Evolutionary conservation across 2,113 vertebrate species (phyloP).

Genomic region (Lipotes vexillifer): DNA sequence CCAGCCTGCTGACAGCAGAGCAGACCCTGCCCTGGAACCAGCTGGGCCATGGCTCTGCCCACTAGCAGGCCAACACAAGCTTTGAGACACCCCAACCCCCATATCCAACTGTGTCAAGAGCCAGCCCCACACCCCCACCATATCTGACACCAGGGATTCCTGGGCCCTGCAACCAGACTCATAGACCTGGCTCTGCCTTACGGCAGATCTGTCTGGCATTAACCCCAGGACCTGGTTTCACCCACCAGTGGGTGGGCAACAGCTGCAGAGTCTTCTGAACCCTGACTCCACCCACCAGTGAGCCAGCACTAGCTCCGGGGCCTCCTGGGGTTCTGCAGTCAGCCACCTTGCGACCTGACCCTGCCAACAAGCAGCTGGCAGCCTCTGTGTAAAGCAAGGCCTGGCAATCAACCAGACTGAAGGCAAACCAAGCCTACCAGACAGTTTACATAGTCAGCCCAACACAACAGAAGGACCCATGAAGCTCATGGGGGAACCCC

Average conservation of each 20-base stretch:
- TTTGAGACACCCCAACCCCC: neutral
- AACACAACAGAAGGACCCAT: neutral
- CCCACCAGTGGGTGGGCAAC: neutral
- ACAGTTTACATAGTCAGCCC: neutral
- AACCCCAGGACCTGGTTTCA: neutral
- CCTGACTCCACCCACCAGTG: neutral
- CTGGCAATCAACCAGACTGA: neutral
- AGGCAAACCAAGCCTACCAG: neutral
- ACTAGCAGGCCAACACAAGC: neutral
- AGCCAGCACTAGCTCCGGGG: neutral
- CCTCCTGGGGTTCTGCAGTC: neutral
- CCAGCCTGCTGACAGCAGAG: neutral
- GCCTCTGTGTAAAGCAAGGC: neutral
- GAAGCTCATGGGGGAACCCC: neutral
- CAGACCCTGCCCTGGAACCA: neutral
- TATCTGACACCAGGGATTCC: neutral
- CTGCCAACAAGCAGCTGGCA: neutral
- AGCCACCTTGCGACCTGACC: neutral
- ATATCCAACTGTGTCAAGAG: neutral
- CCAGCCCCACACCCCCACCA: neutral
- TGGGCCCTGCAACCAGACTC: neutral
- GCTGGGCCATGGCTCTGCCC: neutral
- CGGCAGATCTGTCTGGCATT: neutral
- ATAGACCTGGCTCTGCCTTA: neutral
- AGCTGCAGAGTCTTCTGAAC: neutral